Evolutionary conservation across 2,113 vertebrate species (phyloP).

Genomic region (Myxocyprinus asiaticus): DNA sequence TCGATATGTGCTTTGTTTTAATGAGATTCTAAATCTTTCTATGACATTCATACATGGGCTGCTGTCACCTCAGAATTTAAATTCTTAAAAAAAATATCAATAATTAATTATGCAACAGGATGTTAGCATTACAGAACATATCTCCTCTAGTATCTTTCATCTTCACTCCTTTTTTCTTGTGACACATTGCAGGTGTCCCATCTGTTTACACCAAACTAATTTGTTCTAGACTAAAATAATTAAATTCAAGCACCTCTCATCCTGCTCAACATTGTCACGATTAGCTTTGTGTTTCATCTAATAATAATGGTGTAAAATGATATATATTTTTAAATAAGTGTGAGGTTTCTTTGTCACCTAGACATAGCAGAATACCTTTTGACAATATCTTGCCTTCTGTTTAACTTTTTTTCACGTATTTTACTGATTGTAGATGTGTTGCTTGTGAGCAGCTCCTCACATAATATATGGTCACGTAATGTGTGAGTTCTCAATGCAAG

Average conservation of each 20-base stretch:
- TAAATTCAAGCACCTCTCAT: constrained; percentile 4
- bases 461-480: neutral
- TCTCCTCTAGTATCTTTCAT: neutral
- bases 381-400: neutral
- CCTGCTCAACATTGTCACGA: neutral
- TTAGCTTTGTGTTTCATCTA: neutral
- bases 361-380: neutral
- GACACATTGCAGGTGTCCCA: neutral
- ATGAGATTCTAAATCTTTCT: neutral
- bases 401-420: neutral
- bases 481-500: neutral
- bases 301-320: neutral
- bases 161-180: constrained; percentile 2
- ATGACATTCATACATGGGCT: neutral
- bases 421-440: neutral
- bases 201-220: neutral
- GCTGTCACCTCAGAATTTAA: neutral
- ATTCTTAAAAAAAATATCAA: neutral
- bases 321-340: neutral
- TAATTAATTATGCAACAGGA: neutral
- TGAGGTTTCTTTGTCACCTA: neutral
- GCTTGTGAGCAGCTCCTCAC: neutral
- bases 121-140: neutral
- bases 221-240: neutral
- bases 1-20: neutral